A percentile compares a stretch with the other conserved stretches of the same genome.
Evolutionary conservation across 1,140 invertebrate genomes (phyloP).

Genomic region (Macrocentrus cingulum): DNA sequence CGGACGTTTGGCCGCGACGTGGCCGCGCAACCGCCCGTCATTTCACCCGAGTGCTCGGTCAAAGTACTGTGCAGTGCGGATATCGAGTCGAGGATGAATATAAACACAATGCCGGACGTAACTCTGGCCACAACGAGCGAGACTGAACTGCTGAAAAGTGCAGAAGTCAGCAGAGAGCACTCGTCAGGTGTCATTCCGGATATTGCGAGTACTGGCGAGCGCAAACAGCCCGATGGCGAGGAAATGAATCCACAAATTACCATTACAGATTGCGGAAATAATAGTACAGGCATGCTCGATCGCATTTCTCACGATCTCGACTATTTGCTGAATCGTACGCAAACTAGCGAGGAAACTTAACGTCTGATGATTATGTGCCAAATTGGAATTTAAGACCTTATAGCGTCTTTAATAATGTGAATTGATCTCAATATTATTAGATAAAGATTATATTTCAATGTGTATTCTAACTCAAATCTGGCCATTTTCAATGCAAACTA

Average conservation of each 20-base stretch:
- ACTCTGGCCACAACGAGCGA: constrained; percentile 47
- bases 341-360: constrained; percentile 37
- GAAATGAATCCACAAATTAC: constrained; percentile 47
- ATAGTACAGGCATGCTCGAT: constrained; percentile 65
- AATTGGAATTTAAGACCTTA: background rate
- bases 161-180: constrained; percentile 34
- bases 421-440: too few relatives aligned
- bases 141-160: constrained; percentile 17
- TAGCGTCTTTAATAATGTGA: too few relatives aligned
- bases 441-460: too few relatives aligned
- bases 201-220: constrained; percentile 52
- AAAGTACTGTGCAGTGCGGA: constrained; percentile 50
- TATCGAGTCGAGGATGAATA: constrained; percentile 45
- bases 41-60: constrained; percentile 33
- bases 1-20: background rate
- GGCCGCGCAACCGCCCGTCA: background rate
- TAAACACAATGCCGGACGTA: constrained; percentile 49
- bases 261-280: constrained; percentile 39
- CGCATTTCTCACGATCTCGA: constrained; percentile 75
- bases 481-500: too few relatives aligned
- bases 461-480: too few relatives aligned
- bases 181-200: constrained; percentile 47
- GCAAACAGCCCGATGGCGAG: constrained; percentile 54
- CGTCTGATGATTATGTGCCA: constrained; percentile 11
- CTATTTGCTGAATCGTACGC: constrained; percentile 70